Evolutionary conservation across 2,113 vertebrate species (phyloP), one percentile per base, ranked within the genome.

Genomic region (Alligator mississippiensis): DNA sequence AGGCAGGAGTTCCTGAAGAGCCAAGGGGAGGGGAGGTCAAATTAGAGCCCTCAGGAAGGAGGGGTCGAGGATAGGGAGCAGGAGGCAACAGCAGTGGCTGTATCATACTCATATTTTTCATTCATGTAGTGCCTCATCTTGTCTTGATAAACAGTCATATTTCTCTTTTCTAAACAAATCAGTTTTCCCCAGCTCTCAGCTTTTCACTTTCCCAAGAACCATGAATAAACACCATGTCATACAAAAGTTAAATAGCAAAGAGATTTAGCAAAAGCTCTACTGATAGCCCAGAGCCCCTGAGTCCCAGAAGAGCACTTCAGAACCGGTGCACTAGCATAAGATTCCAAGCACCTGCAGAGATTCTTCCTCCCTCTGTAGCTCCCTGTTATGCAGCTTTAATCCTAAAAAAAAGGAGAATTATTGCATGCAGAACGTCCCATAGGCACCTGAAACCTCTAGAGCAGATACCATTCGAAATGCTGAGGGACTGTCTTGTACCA

Each of bases 231-330:
- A 68, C 6, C 61, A 17, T 38, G 77, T 75, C 72, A 62, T 81
- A 62, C 5, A 3, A 54, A 61, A 88, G 88, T 6, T 60, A 91
- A 92, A 90, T 9, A 82, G 66, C 60, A 79, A 84, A n/a, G 68
- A 90, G 87, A 90, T 91, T 80, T 28, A 94, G 74, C 82, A 80
- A 57, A 55, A 30, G n/a, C 80, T 74, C 76, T 88, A 4, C 54
- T 5, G 3, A 2, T 1, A 90, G 55, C 74, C 88, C 74, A 85
- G 57, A 76, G 62, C 14, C 66, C 75, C 12, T 61, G 80, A 85
- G 90, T 61, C 76, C 47, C 88, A 30, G 30, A 62, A 34, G 38
- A 78, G 77, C 30, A 28, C 28, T 28, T 16, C 2, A 10, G 38
- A 47, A 47, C 47, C 47, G 47, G 47, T 47, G 47, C 27, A 34